Evolutionary conservation across 2,888 invertebrate genomes (phyloP).

Genomic region (Epinotia brunnichana): DNA sequence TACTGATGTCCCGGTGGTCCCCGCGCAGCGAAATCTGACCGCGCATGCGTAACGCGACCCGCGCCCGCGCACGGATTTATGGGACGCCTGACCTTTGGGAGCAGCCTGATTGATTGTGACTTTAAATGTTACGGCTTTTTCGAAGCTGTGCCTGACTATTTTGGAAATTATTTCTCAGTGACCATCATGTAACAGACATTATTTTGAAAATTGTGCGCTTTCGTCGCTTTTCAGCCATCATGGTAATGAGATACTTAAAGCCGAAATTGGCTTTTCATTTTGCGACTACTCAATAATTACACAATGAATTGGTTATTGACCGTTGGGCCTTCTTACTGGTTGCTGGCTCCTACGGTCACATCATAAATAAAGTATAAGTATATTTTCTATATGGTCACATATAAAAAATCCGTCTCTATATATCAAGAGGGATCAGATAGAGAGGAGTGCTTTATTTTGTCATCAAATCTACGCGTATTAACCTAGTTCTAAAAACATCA

Average conservation of each 20-base stretch:
- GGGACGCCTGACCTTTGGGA: conserved; percentile 34
- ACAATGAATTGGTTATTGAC: no score
- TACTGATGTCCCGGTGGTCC: conserved; percentile 31
- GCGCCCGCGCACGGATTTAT: conserved; percentile 35
- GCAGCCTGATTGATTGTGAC: conserved; percentile 25
- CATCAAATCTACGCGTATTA: neutral
- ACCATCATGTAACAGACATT: no score
- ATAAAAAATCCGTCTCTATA: neutral
- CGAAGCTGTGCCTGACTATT: neutral
- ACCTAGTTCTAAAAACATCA: neutral
- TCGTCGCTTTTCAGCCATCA: neutral
- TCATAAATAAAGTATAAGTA: no score
- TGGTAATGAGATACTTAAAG: no score
- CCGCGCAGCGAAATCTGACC: conserved; percentile 48
- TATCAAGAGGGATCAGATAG: neutral
- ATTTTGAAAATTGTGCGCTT: no score
- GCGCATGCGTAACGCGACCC: conserved; percentile 42
- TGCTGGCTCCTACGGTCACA: no score
- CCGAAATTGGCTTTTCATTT: no score
- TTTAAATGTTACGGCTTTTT: conserved; percentile 9
- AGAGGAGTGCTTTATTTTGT: neutral
- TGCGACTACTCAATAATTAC: no score
- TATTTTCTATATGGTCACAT: no score
- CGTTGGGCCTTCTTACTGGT: no score
- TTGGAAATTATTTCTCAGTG: neutral